Conservation (phyloP, 2,888 invertebrate species). For the Balanococcus diminutus region DNA sequence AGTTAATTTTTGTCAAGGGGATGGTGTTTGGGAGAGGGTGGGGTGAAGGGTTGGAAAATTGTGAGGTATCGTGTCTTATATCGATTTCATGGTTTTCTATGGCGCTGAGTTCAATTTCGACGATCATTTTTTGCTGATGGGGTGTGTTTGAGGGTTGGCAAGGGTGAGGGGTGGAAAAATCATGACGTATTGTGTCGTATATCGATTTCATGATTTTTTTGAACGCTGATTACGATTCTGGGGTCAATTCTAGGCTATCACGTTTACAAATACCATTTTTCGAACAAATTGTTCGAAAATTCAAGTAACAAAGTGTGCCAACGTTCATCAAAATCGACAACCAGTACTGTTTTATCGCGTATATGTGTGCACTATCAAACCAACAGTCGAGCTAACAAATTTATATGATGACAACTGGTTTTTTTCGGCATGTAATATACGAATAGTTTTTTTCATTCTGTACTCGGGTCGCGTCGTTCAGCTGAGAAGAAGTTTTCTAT, state of each 20-base stretch:
- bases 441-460: not conserved
- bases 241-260: not conserved
- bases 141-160: not conserved
- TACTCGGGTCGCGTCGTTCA: not conserved
- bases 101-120: not conserved
- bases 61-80: no score
- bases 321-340: not conserved
- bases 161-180: not conserved
- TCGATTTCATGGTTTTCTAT: not conserved
- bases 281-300: no score
- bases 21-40: no score
- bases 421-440: not conserved
- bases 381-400: not conserved
- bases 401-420: slow-evolving; percentile 18
- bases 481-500: not conserved
- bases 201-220: not conserved
- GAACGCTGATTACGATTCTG: not conserved
- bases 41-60: no score
- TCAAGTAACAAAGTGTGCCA: no score
- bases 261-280: not conserved
- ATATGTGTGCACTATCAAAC: not conserved
- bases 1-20: no score
- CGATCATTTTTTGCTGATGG: not conserved
- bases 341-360: not conserved
- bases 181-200: not conserved